Conservation (phyloP, 2,888 invertebrate genomes). For the Achlya flavicornis region DNA sequence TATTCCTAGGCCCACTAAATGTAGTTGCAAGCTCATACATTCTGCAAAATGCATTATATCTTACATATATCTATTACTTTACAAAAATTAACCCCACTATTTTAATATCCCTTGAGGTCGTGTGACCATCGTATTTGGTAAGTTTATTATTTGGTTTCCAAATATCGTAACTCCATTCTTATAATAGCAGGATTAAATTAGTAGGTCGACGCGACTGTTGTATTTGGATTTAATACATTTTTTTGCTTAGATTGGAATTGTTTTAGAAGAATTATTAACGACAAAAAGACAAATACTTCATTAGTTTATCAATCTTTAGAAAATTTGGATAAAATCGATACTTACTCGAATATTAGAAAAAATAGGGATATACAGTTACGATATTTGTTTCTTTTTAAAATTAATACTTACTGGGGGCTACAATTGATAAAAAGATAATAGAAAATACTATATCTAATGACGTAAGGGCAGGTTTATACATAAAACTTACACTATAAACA, state of each 20-base stretch:
- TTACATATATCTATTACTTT: slow-evolving; percentile 33
- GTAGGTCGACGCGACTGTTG: not conserved
- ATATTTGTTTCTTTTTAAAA: not conserved
- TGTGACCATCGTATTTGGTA: not conserved
- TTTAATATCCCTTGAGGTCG: not conserved
- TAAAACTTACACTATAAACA: slow-evolving; percentile 4
- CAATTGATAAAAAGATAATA: not conserved
- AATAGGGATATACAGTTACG: not conserved
- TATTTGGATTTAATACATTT: too few species aligned
- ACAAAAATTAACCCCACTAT: slow-evolving; percentile 14
- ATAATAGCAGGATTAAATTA: not conserved
- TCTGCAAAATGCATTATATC: slow-evolving; percentile 47
- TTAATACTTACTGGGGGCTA: not conserved
- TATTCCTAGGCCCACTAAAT: slow-evolving; percentile 29
- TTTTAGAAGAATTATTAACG: too few species aligned
- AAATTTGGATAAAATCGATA: too few species aligned
- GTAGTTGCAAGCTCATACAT: slow-evolving; percentile 55
- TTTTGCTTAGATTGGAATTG: too few species aligned
- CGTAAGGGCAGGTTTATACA: slow-evolving; percentile 6
- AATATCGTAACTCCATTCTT: not conserved
- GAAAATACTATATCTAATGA: not conserved
- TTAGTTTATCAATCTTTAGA: too few species aligned
- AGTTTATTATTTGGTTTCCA: not conserved
- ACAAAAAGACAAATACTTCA: too few species aligned
- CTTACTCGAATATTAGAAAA: too few species aligned